Evolutionary conservation across 2,113 vertebrate species (phyloP), one percentile per base, ranked within the genome.

Genomic region (Platanista minor): DNA sequence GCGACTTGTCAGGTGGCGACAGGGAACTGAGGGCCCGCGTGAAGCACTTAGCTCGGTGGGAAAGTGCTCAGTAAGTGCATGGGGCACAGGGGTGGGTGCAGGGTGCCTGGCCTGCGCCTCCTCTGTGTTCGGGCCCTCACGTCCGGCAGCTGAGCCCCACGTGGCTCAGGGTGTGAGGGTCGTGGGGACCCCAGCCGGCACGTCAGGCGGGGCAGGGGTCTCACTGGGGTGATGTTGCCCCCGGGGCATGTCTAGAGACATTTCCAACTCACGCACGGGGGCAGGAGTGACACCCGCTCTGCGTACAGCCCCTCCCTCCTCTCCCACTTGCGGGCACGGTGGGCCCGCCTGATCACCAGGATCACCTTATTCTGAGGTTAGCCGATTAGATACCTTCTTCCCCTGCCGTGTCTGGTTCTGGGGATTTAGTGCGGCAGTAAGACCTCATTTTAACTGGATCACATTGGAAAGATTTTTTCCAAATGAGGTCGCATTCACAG

Each of bases 41-140:
- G 20, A 12, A 62, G 31, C 29, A 2, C 54, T 12, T 4, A 13
- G 29, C 31, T 1, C 0, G 1, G 12, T 0, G 8, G 31, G 15
- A 43, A 1, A 4, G 31, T 8, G 39, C 39, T 36, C 21, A n/a
- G 3, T 81, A 77, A n/a, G 18, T 8, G 87, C 39, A 1, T 9
- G 33, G 54, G 57, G 39, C 1, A 17, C 71, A 36, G 41, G 7
- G 9, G 67, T 23, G 67, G 31, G 21, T 11, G 3, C 46, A 54
- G 49, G 75, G 11, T 0, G 20, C 33, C 33, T 78, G 11, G 6
- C 10, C 2, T 2, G 31, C 75, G 23, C 31, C 75, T n/a, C 49
- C 27, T 33, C 49, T 67, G 49, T 15, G n/a, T 69, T 54, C 36
- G 43, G 57, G 83, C 64, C 84, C 3, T 7, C 6, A 3, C 36